Percentiles rank a stretch among this genome's conserved stretches.
Evolutionary conservation across 2,113 vertebrate species (phyloP).

Genomic region (Trachemys scripta): DNA sequence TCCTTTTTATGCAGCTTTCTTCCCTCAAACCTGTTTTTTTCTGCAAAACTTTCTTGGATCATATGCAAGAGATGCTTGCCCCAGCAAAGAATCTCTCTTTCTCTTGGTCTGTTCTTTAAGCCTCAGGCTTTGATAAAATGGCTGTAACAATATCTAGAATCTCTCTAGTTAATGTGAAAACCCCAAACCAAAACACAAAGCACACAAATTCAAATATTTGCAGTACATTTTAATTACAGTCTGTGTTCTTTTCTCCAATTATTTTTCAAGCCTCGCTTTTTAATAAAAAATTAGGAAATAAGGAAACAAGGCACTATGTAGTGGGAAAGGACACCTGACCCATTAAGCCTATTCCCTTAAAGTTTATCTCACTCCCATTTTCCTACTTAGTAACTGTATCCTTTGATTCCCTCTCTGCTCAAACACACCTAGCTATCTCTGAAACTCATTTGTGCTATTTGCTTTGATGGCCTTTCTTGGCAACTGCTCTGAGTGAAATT

Average conservation of each 20-base stretch:
- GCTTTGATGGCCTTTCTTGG: conserved; percentile 48
- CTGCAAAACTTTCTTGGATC: background rate
- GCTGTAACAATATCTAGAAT: conserved; percentile 25
- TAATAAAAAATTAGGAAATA: conserved; percentile 38
- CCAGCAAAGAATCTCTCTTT: conserved; percentile 14
- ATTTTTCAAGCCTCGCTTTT: conserved; percentile 41
- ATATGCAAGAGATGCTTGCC: background rate
- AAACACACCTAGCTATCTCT: conserved; percentile 23
- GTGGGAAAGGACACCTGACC: conserved; percentile 46
- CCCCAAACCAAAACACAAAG: conserved; percentile 43
- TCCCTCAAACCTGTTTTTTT: background rate
- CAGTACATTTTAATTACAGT: conserved; percentile 48
- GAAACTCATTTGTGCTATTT: conserved; percentile 39
- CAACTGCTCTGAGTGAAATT: conserved; percentile 36
- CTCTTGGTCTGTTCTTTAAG: conserved; percentile 31
- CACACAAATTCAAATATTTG: conserved; percentile 60
- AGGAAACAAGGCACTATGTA: conserved; percentile 16
- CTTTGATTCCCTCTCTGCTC: conserved; percentile 39
- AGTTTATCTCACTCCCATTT: conserved; percentile 62
- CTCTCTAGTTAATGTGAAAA: conserved; percentile 61
- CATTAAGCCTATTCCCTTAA: conserved; percentile 48
- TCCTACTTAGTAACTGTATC: conserved; percentile 46
- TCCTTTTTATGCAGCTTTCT: background rate
- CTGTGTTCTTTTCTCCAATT: conserved; percentile 25
- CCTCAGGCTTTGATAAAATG: conserved; percentile 60